A percentile compares a stretch with the other conserved stretches of the same genome.
Evolutionary conservation across 2,797 vertebrate species (phyloP).

Genomic region (Arnoldichthys spilopterus): DNA sequence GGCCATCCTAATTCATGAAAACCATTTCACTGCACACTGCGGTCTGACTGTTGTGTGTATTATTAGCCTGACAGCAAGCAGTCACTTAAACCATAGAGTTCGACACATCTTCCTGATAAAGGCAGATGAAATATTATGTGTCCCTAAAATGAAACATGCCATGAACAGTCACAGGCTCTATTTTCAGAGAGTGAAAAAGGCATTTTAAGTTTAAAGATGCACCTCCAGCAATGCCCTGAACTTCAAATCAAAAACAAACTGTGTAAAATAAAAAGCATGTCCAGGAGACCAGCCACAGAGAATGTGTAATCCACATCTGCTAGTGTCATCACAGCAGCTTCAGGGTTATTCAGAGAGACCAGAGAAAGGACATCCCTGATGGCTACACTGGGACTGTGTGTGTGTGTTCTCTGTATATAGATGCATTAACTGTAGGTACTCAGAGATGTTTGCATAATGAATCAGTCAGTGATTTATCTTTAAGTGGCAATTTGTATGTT

Average conservation of each 20-base stretch:
- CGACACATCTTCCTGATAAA: slow-evolving; percentile 71
- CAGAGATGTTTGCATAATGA: not conserved
- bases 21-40: slow-evolving; percentile 65
- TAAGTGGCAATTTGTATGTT: not conserved
- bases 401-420: slow-evolving; percentile 2
- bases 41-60: slow-evolving; percentile 65
- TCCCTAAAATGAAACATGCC: slow-evolving; percentile 70
- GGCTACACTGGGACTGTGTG: slow-evolving; percentile 35
- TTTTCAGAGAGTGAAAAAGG: slow-evolving; percentile 61
- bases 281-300: slow-evolving; percentile 66
- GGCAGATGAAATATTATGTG: slow-evolving; percentile 75
- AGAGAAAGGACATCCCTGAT: slow-evolving; percentile 61
- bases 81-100: slow-evolving; percentile 58
- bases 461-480: not conserved
- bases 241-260: slow-evolving; percentile 64
- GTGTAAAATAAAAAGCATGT: slow-evolving; percentile 61
- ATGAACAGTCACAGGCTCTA: slow-evolving; percentile 40
- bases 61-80: slow-evolving; percentile 66
- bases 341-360: slow-evolving; percentile 48
- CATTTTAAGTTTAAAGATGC: slow-evolving; percentile 57
- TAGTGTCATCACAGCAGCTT: slow-evolving; percentile 60
- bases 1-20: slow-evolving; percentile 61
- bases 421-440: not conserved
- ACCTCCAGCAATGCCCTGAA: slow-evolving; percentile 58
- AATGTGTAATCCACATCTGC: slow-evolving; percentile 77